Base-by-base conservation (phyloP, 2,113 vertebrate species). In the Phyllopteryx taeniolatus region DNA sequence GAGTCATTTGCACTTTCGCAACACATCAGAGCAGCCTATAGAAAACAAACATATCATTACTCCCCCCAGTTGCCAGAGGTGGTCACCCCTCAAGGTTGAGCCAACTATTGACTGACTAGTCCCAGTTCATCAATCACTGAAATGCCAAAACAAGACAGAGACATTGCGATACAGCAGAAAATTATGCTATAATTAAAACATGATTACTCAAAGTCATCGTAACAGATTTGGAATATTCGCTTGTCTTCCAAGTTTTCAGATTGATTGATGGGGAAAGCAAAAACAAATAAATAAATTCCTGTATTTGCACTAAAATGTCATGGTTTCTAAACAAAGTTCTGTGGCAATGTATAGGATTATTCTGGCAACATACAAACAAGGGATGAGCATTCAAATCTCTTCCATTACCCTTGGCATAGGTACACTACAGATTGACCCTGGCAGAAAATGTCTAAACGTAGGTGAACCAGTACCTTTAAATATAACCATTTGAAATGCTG, bases 1-100 rank as follows among this genome's bases (percentile, higher is more conserved):
- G 83, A 91, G 85, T 74, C 73, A 90, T 85, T 91, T 94, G 89
- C 87, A 83, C 90, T 91, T 91, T 88, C 91, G 71, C 89, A 89
- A 88, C 91, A 92, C 91, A 91, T 91, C 89, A 92, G 87, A 89
- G 82, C 77, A 51, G 79, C 87, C 76, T 76, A 85, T 79, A 72
- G 54, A 83, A 92, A 90, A 90, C 82, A 88, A 91, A 91, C 74
- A 84, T 85, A 79, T 82, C 87, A 92, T 91, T 90, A 72, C 72
- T 83, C 85, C 72, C 79, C 85, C 78, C 80, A 87, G 85, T 81
- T 84, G 88, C 85, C 81, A 80, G 76, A 76, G 88, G 82, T 42
- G 20, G 64, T 79, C 86, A 35, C 80, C 81, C 35, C 84, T 85
- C 75, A 82, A 85, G 88, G 83, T 79, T 83, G 83, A 78, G 73